Percentiles rank a stretch among this genome's conserved stretches.
Evolutionary conservation across 2,888 invertebrate species (phyloP).

Genomic region (Nomada fabriciana): DNA sequence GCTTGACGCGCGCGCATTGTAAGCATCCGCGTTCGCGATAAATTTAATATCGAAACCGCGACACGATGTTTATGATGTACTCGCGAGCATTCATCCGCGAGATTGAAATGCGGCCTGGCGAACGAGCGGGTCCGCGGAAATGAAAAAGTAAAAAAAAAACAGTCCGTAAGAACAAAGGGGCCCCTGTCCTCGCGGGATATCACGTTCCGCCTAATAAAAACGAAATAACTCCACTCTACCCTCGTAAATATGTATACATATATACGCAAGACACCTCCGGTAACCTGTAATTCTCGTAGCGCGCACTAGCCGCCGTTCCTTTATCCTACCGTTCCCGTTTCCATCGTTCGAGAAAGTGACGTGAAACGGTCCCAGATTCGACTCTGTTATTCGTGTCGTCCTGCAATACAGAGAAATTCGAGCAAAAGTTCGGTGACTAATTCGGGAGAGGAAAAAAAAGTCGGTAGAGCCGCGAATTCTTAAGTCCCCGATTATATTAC

Average conservation of each 20-base stretch:
- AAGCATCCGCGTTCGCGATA: slow-evolving; percentile 51
- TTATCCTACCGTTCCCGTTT: too few species aligned
- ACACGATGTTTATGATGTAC: slow-evolving; percentile 58
- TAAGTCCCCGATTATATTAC: too few species aligned
- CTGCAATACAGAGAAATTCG: too few species aligned
- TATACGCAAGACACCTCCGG: slow-evolving; percentile 20
- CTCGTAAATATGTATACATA: slow-evolving; percentile 46
- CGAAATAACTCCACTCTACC: slow-evolving; percentile 19
- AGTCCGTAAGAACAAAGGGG: slow-evolving; percentile 46
- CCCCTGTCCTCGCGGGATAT: slow-evolving; percentile 28
- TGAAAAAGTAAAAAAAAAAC: slow-evolving; percentile 19
- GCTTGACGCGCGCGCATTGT: slow-evolving; percentile 62
- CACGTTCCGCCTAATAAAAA: slow-evolving; percentile 42
- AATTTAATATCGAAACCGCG: slow-evolving; percentile 68
- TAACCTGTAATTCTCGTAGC: slow-evolving; percentile 42
- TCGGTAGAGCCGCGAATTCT: too few species aligned
- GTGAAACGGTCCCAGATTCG: not conserved
- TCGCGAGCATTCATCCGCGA: slow-evolving; percentile 47
- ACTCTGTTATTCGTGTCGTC: too few species aligned
- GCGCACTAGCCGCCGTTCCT: not conserved
- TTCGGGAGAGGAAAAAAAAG: too few species aligned
- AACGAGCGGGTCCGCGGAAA: not conserved
- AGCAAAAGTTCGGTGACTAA: too few species aligned
- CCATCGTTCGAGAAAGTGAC: not conserved
- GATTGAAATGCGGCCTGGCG: slow-evolving; percentile 54